phyloP scores from a whole-genome alignment of 2,797 vertebrate species.

The Steatocranus sp. region DNA sequence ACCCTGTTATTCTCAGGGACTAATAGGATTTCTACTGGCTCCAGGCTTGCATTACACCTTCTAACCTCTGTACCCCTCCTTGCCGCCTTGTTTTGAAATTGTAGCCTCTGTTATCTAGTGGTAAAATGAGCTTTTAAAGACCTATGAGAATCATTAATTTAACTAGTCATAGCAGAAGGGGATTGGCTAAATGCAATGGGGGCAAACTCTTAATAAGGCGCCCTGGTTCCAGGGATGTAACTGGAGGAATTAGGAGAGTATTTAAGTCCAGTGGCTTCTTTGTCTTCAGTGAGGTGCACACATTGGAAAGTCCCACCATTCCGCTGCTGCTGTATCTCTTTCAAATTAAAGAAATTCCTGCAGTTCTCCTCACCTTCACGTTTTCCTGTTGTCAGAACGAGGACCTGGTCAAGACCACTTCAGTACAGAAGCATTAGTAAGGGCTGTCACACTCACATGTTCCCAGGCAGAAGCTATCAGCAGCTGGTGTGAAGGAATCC shows the following conservation, averaged over 20 bases:
- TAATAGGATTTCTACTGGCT: background rate
- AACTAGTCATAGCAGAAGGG: background rate
- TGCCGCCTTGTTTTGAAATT: conserved; percentile 17
- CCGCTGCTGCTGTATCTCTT: conserved; percentile 20
- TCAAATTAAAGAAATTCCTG: conserved; percentile 14
- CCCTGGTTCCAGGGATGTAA: background rate
- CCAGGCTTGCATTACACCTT: background rate
- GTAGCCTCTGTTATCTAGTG: conserved; percentile 2
- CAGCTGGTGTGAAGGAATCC: conserved; percentile 67
- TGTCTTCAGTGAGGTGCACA: background rate
- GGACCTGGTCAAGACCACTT: conserved; percentile 17
- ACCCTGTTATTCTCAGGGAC: background rate
- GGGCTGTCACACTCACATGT: conserved; percentile 6
- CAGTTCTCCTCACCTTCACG: background rate
- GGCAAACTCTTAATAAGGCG: background rate
- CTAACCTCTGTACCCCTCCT: background rate
- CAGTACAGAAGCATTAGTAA: background rate
- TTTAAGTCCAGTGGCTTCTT: background rate
- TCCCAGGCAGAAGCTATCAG: conserved; percentile 45
- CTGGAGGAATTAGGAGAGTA: background rate
- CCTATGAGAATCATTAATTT: conserved; percentile 6
- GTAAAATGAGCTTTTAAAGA: conserved; percentile 14
- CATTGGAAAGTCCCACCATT: conserved; percentile 38
- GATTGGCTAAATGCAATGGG: background rate
- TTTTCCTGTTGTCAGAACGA: background rate